Percentiles rank a stretch among this genome's conserved stretches.
These are phyloP conservation scores for Amniataba percoides DNA, from an alignment of 2,797 vertebrate genomes.

Conservation along the genomic window DNA sequence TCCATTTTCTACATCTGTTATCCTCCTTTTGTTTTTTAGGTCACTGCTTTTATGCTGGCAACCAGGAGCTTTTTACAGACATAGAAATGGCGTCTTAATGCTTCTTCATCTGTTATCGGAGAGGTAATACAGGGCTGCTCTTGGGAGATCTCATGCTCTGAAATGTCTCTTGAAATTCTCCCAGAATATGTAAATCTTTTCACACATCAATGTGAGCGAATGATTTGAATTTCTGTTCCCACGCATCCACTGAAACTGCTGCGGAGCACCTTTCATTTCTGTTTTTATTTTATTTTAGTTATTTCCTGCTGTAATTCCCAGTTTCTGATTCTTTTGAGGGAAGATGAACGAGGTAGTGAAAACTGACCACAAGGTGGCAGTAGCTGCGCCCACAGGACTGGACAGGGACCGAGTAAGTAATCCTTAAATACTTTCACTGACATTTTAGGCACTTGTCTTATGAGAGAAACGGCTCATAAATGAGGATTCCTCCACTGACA, in stretches of 20 bases:
- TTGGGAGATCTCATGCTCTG: not conserved
- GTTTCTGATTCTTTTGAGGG: not conserved
- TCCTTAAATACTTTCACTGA: not conserved
- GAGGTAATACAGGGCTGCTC: not conserved
- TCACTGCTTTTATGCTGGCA: not conserved
- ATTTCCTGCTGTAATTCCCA: not conserved
- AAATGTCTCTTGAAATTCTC: not conserved
- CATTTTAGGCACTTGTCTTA: not conserved
- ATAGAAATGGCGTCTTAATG: not conserved
- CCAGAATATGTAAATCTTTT: not conserved
- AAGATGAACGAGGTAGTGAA: not conserved
- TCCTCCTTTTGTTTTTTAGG: not conserved
- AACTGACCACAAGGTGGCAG: constrained; percentile 57
- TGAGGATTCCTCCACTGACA: not conserved
- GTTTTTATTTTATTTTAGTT: too few relatives aligned
- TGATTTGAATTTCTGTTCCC: not conserved
- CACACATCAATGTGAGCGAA: not conserved
- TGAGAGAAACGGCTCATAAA: not conserved
- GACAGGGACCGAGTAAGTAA: not conserved
- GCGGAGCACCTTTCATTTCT: not conserved
- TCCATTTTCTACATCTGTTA: not conserved
- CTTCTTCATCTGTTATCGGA: not conserved
- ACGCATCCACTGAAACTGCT: not conserved
- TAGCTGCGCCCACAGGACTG: constrained; percentile 22
- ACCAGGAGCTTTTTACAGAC: not conserved